Evolutionary conservation across 2,888 invertebrate species (phyloP), one percentile per base, ranked within the genome.

Genomic region (Pseudococcus longispinus): DNA sequence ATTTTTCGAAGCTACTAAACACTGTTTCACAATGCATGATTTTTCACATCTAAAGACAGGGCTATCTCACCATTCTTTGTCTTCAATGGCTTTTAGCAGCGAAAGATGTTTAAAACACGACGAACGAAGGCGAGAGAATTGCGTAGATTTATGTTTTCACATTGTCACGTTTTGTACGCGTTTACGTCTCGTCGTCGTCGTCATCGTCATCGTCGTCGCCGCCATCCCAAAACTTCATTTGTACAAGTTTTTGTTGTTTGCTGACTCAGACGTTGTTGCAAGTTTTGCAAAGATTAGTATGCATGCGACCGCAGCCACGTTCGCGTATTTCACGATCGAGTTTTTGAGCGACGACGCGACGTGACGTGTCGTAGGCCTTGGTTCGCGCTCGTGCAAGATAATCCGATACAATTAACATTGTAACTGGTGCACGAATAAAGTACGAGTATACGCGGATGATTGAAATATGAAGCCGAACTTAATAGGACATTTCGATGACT

Each of bases 131-230:
- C 23, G 9, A 20, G 20, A 60, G 60, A 60, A 70, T 70, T 70
- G 70, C 70, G 70, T 29, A 70, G 70, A 70, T 70, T 70, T 70
- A 70, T 70, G 70, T 70, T 70, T 29, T 70, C 70, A 70, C 70
- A 18, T 70, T 29, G 70, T 70, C 70, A 70, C 70, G 70, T 70
- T 70, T 70, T 29, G 70, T 70, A 37, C 37, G 37, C 70, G 70
- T 70, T 65, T 65, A 70, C 29, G 29, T 70, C 29, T 8, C 8
- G 37, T 26, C 65, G n/a, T 51, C 51, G 51, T 51, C 51, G 18
- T 51, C n/a, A n/a, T n/a, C 29, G 29, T 70, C 29, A n/a, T 8
- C 8, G 37, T 26, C 65, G n/a, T 51, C 51, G 51, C 18, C 51
- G 18, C n/a, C n/a, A n/a, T n/a, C 13, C 51, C 3, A 3, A 70